Base-by-base conservation (phyloP, 2,113 vertebrate species). In the Emydocephalus ijimae region DNA sequence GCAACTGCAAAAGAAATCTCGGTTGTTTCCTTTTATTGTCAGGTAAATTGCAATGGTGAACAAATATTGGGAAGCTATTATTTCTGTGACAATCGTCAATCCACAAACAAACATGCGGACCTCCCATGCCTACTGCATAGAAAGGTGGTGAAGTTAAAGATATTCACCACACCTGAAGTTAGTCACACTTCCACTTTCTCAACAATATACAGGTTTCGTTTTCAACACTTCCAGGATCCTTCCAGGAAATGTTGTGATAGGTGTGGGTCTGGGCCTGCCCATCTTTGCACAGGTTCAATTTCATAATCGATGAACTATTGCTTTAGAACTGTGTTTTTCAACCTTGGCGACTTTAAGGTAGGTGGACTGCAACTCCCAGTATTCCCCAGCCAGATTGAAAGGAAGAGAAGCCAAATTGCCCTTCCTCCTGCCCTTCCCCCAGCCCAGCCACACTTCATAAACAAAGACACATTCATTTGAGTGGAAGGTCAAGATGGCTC, bases 401-500 rank as follows among this genome's bases (percentile, higher is more conserved):
- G 18, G 74, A 81, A 43, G 74, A 43, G n/a, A 24, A 81, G 8
- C 39, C 55, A 26, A 56, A 57, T 48, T 57, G 3, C 64, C 89
- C 9, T 20, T 15, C 56, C 21, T 24, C 4, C 12, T 52, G 34
- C 59, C 61, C 21, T 39, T 64, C 85, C 4, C 55, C 7, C 45
- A 34, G 29, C 18, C n/a, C 54, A 81, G 48, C 69, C 21, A 2
- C 34, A 9, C n/a, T 54, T 34, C 64, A 91, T 54, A 57, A 89
- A 88, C 64, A 92, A 64, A 89, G 74, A 43, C 55, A 87, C 57
- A 86, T 54, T 54, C n/a, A 90, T 45, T n/a, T 61, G 34, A 56
- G 61, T 61, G 15, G 92, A 92, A 87, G 81, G 74, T 93, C 81
- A 90, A 85, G 89, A n/a, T 90, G 92, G 89, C 57, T 93, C 88